A percentile compares a stretch with the other conserved stretches of the same genome.
Conservation (phyloP, 2,113 vertebrate species). For the Cyprichromis sp. region DNA sequence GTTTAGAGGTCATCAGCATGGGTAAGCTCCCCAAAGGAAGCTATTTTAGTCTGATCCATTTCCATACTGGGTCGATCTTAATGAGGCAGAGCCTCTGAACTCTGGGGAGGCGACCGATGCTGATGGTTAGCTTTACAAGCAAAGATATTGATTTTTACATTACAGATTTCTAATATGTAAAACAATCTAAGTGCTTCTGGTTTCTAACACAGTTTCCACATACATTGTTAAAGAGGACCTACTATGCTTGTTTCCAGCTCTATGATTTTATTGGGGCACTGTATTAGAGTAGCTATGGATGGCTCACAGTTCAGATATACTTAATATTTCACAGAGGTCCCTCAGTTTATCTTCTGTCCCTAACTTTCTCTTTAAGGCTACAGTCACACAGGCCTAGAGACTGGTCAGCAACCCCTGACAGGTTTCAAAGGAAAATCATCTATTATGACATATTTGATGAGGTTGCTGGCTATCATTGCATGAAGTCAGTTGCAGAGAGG, state of each 20-base stretch:
- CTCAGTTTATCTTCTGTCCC: background rate
- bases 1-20: background rate
- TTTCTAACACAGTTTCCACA: background rate
- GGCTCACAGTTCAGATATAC: background rate
- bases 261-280: background rate
- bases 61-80: constrained; percentile 32
- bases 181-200: background rate
- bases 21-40: background rate
- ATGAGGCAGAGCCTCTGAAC: background rate
- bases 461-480: background rate
- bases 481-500: background rate
- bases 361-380: background rate
- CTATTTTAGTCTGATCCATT: constrained; percentile 27
- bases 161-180: background rate
- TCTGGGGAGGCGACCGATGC: background rate
- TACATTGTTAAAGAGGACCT: background rate
- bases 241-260: background rate
- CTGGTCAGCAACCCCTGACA: background rate
- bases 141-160: background rate
- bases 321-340: background rate
- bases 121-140: background rate
- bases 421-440: background rate
- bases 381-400: background rate
- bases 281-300: background rate
- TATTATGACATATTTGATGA: background rate